Evolutionary conservation across 2,888 invertebrate genomes (phyloP), one percentile per base, ranked within the genome.

Genomic region (Kuschelorhynchus macadamiae): DNA sequence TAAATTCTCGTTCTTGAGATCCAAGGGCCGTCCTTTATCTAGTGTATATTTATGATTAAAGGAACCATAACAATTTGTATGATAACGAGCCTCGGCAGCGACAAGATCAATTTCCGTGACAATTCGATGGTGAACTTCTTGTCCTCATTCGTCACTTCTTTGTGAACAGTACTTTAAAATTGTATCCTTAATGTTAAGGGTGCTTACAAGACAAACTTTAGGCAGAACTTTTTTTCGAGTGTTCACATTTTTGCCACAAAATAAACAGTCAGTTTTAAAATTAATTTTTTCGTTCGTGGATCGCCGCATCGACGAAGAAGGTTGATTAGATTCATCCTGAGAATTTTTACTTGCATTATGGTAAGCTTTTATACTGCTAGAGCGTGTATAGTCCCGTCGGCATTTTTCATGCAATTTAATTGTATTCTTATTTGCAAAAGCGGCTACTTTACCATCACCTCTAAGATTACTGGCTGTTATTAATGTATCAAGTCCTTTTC

Each of bases 111-210:
- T 7, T 36, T 36, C 36, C 5, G 12, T 36, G 5, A 3, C 36
- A 36, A 36, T 36, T 36, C 36, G 36, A 36, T 36, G 36, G 12
- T 11, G 36, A 36, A 36, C 36, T 12, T 36, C 2, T 36, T 7
- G 36, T 36, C 36, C 36, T 11, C 36, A 36, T 36, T 36, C 36
- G n/a, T n/a, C n/a, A 36, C 11, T 36, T 36, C 36, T 36, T 36
- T n/a, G 36, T 11, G 11, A 12, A 12, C 12, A 7, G 11, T 36
- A 11, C 36, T 36, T 36, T 12, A 36, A 36, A 36, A 36, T 36
- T 36, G 36, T 36, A 2, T 36, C 36, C 36, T 36, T 12, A 36
- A 36, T 36, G 36, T 4, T 7, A 4, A 36, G 36, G 3, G 36
- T 36, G 11, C n/a, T 36, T 3, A 36, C 36, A 36, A 36, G 3